A percentile compares a stretch with the other conserved stretches of the same genome.
Evolutionary conservation across 2,797 vertebrate genomes (phyloP).

Genomic region (Chrysocyon brachyurus): DNA sequence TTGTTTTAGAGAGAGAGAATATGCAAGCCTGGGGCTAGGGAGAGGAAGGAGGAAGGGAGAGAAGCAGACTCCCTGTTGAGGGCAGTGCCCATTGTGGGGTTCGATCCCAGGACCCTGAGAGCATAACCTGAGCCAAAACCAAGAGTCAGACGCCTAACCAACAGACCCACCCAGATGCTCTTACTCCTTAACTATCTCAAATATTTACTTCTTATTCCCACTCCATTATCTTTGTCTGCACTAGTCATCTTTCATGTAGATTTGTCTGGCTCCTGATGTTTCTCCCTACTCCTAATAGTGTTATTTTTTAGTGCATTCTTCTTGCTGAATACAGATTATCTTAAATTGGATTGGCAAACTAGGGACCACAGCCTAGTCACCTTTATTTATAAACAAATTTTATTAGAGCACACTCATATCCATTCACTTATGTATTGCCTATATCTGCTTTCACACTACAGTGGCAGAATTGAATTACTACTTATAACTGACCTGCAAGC

Average conservation of each 20-base stretch:
- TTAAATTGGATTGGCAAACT: not conserved
- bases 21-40: not conserved
- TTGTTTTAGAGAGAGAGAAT: not conserved
- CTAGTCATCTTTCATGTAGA: not conserved
- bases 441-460: not conserved
- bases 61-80: not conserved
- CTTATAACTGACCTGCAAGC: not conserved
- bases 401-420: not conserved
- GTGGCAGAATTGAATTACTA: not conserved
- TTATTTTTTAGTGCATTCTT: not conserved
- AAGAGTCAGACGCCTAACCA: not conserved
- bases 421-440: not conserved
- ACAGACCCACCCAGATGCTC: not conserved
- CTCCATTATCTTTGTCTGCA: not conserved
- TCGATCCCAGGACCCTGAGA: not conserved
- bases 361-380: not conserved
- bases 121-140: not conserved
- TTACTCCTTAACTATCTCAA: constrained; percentile 26
- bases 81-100: not conserved
- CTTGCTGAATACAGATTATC: not conserved
- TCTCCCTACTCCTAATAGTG: not conserved
- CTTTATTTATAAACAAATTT: not conserved
- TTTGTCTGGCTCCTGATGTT: not conserved
- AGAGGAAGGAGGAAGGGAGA: not conserved
- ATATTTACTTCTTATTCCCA: not conserved